These are phyloP conservation scores for Amphiprion ocellaris DNA, from an alignment of 2,113 vertebrate species.

Conservation along the genomic window DNA sequence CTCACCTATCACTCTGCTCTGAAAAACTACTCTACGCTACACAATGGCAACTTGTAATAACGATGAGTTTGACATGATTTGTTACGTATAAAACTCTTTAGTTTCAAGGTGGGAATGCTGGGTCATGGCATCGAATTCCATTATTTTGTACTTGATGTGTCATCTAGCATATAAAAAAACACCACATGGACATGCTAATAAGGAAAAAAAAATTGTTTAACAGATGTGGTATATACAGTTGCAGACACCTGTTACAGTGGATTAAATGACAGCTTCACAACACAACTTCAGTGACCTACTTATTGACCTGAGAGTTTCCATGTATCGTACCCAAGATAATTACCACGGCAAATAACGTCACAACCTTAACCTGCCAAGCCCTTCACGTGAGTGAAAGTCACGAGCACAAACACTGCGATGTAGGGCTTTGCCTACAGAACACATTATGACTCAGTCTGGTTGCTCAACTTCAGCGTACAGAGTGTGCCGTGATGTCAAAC, in stretches of 20 bases:
- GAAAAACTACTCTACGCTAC: too few relatives aligned
- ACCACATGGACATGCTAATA: too few relatives aligned
- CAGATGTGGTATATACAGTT: neutral
- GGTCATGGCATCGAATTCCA: too few relatives aligned
- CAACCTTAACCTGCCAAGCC: conserved; percentile 4
- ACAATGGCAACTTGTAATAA: too few relatives aligned
- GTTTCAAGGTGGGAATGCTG: neutral
- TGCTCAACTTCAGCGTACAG: conserved; percentile 31
- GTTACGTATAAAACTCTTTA: too few relatives aligned
- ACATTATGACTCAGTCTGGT: conserved; percentile 48
- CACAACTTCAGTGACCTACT: conserved; percentile 4
- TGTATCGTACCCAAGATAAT: neutral
- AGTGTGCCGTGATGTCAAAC: conserved; percentile 14
- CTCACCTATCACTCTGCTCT: too few relatives aligned
- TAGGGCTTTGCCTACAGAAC: conserved; percentile 51
- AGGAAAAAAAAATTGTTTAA: too few relatives aligned
- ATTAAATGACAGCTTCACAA: neutral
- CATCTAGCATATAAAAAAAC: too few relatives aligned
- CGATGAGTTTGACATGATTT: too few relatives aligned
- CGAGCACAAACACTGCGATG: neutral
- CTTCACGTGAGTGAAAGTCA: conserved; percentile 36
- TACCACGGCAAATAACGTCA: neutral
- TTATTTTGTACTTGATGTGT: too few relatives aligned
- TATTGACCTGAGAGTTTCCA: neutral
- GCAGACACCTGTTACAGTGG: neutral